Evolutionary conservation across 2,113 vertebrate species (phyloP).

Genomic region (Phaethornis superciliosus): DNA sequence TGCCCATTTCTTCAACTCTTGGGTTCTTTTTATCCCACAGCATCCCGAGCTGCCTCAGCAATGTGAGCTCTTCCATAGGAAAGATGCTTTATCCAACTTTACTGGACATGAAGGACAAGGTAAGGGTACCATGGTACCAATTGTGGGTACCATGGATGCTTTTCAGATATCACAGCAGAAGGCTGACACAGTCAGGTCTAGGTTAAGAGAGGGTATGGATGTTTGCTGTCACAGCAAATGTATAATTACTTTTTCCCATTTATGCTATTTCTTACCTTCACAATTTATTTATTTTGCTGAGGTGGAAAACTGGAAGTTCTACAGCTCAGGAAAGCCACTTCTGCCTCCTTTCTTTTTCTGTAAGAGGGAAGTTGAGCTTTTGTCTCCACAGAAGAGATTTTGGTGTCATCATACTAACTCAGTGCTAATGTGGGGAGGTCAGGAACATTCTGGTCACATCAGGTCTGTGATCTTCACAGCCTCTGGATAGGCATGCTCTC

Average conservation of each 20-base stretch:
- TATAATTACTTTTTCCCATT: not conserved
- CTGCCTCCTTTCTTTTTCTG: not conserved
- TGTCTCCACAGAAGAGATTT: not conserved
- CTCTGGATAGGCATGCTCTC: not conserved
- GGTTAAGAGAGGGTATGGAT: fast-evolving
- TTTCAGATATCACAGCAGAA: not conserved
- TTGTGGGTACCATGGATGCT: not conserved
- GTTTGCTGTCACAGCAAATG: not conserved
- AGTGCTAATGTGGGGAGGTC: not conserved
- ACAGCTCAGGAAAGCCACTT: not conserved
- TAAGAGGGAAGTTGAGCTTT: not conserved
- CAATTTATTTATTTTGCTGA: not conserved
- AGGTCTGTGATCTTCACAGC: not conserved
- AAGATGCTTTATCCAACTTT: not conserved
- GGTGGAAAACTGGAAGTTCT: not conserved
- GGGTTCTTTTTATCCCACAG: not conserved
- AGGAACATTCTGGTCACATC: not conserved
- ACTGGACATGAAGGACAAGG: not conserved
- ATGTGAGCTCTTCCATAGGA: not conserved
- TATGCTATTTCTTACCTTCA: not conserved
- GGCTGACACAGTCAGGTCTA: not conserved
- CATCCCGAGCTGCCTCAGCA: not conserved
- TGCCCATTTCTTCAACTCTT: not conserved
- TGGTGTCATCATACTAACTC: not conserved
- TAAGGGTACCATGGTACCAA: not conserved